Percentiles rank a stretch among this genome's conserved stretches.
Evolutionary conservation across 2,888 invertebrate species (phyloP).

Genomic region (Asteroscopus sphinx): DNA sequence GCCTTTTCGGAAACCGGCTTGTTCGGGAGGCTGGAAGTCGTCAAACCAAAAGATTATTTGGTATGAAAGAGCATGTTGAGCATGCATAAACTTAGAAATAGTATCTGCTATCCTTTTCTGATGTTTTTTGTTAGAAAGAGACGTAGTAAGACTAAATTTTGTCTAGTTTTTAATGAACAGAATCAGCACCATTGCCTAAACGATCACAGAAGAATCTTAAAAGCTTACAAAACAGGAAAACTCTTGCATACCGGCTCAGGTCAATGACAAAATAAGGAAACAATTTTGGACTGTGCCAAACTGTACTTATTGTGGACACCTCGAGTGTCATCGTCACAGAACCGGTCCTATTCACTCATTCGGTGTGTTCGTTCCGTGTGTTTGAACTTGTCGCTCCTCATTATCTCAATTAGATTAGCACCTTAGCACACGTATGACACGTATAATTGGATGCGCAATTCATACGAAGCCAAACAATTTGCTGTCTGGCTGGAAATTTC

Average conservation of each 20-base stretch:
- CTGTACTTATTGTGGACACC: slow-evolving; percentile 21
- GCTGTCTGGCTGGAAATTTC: slow-evolving; percentile 31
- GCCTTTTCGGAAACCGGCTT: too few species aligned
- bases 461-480: slow-evolving; percentile 50
- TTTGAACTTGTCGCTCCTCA: slow-evolving; percentile 43
- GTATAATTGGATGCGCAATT: slow-evolving; percentile 57
- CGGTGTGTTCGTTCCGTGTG: slow-evolving; percentile 14
- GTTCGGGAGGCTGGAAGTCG: too few species aligned
- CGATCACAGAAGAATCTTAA: slow-evolving; percentile 2
- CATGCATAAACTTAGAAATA: too few species aligned
- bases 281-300: slow-evolving; percentile 19
- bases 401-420: slow-evolving; percentile 58
- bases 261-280: slow-evolving; percentile 28
- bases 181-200: too few species aligned
- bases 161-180: too few species aligned
- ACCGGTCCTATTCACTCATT: slow-evolving; percentile 36
- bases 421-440: too few species aligned
- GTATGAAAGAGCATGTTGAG: too few species aligned
- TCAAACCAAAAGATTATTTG: too few species aligned
- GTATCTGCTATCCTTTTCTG: too few species aligned
- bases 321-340: slow-evolving; percentile 6
- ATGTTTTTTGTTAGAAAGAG: too few species aligned
- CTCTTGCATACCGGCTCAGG: too few species aligned
- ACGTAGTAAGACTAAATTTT: too few species aligned
- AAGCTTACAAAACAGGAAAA: slow-evolving; percentile 26